phyloP scores from a whole-genome alignment of 2,888 invertebrate genomes.

The Baccha elongata region DNA sequence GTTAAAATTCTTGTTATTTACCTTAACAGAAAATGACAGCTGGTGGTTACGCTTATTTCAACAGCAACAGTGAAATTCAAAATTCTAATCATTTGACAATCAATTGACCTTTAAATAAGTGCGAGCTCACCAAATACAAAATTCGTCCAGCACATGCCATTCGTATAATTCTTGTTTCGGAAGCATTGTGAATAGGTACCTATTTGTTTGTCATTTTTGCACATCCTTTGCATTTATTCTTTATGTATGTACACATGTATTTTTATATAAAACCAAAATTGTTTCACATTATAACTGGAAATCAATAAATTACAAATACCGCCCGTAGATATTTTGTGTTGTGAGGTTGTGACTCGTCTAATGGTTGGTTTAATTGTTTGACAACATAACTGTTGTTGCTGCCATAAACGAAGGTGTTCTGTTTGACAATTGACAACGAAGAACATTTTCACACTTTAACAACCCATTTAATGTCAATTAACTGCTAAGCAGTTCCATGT shows the following conservation, averaged over 20 bases:
- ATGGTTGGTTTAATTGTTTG: conserved; percentile 57
- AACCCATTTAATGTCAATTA: conserved; percentile 49
- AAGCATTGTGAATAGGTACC: conserved; percentile 50
- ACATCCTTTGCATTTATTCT: not conserved
- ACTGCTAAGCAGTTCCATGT: conserved; percentile 35
- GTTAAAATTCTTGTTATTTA: no score
- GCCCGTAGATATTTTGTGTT: conserved; percentile 49
- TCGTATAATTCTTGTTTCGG: conserved; percentile 3
- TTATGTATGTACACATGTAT: not conserved
- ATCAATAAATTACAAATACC: not conserved
- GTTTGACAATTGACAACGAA: conserved; percentile 15
- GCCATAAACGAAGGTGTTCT: conserved; percentile 9
- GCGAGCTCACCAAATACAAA: conserved; percentile 25
- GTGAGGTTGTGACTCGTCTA: conserved; percentile 40
- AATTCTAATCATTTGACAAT: conserved; percentile 42
- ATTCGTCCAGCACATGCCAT: conserved; percentile 33
- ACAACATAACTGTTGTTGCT: conserved; percentile 48
- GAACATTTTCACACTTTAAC: conserved; percentile 54
- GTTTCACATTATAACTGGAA: conserved; percentile 5
- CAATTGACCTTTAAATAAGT: conserved; percentile 36
- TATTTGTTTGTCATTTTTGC: conserved; percentile 38
- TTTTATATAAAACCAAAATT: conserved; percentile 27
- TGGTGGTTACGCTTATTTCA: conserved; percentile 44
- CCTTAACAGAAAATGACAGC: conserved; percentile 46
- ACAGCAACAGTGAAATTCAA: conserved; percentile 4